Percentiles rank a stretch among this genome's conserved stretches.
phyloP scores from a whole-genome alignment of 2,888 invertebrate species.

The Drosophila austrosaltans region DNA sequence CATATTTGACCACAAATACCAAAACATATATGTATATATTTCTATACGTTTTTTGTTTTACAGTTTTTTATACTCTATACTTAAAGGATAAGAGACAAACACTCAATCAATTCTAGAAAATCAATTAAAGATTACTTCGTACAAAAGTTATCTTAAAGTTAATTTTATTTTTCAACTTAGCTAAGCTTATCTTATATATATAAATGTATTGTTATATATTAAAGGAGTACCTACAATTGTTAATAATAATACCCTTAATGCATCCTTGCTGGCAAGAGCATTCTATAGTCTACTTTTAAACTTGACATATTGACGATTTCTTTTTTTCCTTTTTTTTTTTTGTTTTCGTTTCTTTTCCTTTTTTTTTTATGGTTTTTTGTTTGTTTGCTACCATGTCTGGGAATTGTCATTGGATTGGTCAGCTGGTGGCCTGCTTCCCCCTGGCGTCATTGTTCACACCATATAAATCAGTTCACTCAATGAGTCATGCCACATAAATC shows the following conservation, averaged over 20 bases:
- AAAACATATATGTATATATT: not conserved
- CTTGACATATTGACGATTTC: not conserved
- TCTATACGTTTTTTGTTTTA: not conserved
- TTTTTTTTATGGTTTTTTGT: constrained; percentile 44
- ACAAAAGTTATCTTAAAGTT: too few species aligned
- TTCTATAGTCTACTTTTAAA: not conserved
- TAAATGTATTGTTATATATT: too few species aligned
- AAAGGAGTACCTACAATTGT: too few species aligned
- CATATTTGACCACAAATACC: constrained; percentile 33
- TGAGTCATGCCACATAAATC: constrained; percentile 76
- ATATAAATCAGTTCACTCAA: constrained; percentile 41
- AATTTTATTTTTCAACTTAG: too few species aligned
- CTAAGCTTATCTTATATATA: too few species aligned
- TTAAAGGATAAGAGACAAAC: too few species aligned
- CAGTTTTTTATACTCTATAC: too few species aligned
- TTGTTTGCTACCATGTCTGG: constrained; percentile 67
- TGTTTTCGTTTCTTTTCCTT: constrained; percentile 24
- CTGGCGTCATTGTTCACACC: constrained; percentile 31
- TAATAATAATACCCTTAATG: too few species aligned
- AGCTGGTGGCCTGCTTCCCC: constrained; percentile 18
- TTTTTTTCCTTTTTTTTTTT: not conserved
- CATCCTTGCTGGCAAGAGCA: not conserved
- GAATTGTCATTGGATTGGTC: constrained; percentile 58
- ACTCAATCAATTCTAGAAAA: too few species aligned
- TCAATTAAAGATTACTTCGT: too few species aligned